phyloP scores from a whole-genome alignment of 2,888 invertebrate species.

The Troides helena region DNA sequence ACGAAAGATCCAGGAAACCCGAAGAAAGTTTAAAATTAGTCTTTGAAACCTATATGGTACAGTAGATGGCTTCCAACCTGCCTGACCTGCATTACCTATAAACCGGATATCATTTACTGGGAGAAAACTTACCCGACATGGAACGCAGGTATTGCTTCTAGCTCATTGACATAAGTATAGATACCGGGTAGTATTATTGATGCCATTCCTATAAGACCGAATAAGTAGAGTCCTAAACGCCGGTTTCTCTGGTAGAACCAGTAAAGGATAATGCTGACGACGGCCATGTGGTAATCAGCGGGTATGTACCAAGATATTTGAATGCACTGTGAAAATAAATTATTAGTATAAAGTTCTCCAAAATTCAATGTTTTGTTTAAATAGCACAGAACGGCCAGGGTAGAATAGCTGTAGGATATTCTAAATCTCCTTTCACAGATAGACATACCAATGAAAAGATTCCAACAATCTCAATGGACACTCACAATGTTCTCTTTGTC shows the following conservation, averaged over 20 bases:
- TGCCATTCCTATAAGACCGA: constrained; percentile 27
- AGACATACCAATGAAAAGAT: no score
- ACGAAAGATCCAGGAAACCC: no score
- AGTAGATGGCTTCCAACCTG: no score
- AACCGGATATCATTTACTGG: no score
- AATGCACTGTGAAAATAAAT: constrained; percentile 38
- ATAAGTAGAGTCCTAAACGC: constrained; percentile 31
- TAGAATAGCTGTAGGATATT: no score
- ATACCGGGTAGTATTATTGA: constrained; percentile 28
- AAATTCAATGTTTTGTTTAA: no score
- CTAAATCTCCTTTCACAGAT: no score
- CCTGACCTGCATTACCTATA: no score
- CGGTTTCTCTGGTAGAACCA: constrained; percentile 35
- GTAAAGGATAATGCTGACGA: constrained; percentile 36
- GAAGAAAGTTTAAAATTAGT: no score
- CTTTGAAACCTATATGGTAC: no score
- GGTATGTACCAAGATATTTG: constrained; percentile 42
- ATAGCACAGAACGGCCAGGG: no score
- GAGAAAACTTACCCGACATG: constrained; percentile 29
- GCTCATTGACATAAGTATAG: constrained; percentile 30
- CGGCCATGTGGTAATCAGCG: constrained; percentile 44
- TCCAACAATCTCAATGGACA: not conserved
- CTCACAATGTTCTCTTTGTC: constrained; percentile 37
- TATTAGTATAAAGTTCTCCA: no score
- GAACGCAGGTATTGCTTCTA: constrained; percentile 24